Conservation (phyloP, 2,113 vertebrate genomes). For the Rostratula benghalensis region DNA sequence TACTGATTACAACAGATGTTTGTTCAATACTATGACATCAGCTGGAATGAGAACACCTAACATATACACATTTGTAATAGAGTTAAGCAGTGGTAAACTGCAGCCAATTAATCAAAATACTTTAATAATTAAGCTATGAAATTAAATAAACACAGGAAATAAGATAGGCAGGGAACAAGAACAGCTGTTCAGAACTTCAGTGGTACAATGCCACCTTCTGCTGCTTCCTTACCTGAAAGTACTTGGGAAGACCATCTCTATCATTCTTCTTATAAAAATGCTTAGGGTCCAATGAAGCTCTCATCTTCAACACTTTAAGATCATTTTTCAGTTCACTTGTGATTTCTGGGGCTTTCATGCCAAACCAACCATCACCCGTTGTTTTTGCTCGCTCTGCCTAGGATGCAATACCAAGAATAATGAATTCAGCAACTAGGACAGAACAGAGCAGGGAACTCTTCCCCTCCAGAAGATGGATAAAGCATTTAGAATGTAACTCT, state of each 20-base stretch:
- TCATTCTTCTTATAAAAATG: constrained; percentile 98
- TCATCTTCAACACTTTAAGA: constrained; percentile 91
- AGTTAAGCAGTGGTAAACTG: neutral
- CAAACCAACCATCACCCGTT: constrained; percentile 91
- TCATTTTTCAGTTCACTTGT: constrained; percentile 89
- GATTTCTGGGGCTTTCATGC: constrained; percentile 96
- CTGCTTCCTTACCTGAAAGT: constrained; percentile 86
- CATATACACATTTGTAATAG: neutral
- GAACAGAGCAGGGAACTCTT: neutral
- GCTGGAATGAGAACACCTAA: neutral
- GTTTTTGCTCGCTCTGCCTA: constrained; percentile 88
- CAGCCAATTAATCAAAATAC: neutral
- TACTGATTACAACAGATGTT: neutral
- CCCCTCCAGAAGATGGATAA: neutral
- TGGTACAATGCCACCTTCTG: neutral
- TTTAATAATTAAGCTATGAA: neutral
- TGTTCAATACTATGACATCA: neutral
- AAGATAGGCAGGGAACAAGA: neutral
- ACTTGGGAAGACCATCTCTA: constrained; percentile 91
- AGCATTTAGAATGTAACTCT: neutral
- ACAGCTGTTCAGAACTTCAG: neutral
- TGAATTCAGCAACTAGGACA: neutral
- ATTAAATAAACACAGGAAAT: neutral
- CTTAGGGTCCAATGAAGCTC: constrained; percentile 89
- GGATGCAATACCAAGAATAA: constrained; percentile 39